Percentiles rank a stretch among this genome's conserved stretches.
Conservation (phyloP, 2,888 invertebrate species). For the Mystacides longicornis region DNA sequence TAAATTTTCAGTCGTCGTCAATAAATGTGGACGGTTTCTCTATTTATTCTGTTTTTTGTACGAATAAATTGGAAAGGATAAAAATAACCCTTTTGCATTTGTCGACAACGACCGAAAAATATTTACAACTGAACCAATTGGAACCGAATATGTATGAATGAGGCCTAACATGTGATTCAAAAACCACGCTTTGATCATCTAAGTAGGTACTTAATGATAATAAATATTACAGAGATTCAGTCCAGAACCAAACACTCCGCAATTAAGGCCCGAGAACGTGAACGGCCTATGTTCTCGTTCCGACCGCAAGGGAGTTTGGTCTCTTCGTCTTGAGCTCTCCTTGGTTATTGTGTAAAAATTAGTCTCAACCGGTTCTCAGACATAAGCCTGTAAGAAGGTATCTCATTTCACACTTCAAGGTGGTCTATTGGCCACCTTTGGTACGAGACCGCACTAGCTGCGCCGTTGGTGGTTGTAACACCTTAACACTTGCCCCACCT, state of each 20-base stretch:
- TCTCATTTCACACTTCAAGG: constrained; percentile 16
- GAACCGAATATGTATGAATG: too few relatives aligned
- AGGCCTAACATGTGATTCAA: constrained; percentile 2
- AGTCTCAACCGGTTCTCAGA: not conserved
- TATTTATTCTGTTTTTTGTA: too few relatives aligned
- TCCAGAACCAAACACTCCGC: constrained; percentile 16
- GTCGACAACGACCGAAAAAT: too few relatives aligned
- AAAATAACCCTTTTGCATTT: too few relatives aligned
- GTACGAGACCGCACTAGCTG: constrained; percentile 14
- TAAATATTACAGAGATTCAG: constrained; percentile 14
- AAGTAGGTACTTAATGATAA: not conserved
- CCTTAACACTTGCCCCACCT: constrained; percentile 11
- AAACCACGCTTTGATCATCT: not conserved
- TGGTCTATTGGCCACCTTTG: constrained; percentile 18
- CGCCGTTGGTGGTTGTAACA: constrained; percentile 7
- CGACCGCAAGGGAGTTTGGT: not conserved
- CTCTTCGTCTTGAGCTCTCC: not conserved
- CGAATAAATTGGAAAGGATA: too few relatives aligned
- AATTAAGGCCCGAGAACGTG: constrained; percentile 5
- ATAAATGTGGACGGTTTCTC: too few relatives aligned
- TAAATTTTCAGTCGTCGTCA: too few relatives aligned
- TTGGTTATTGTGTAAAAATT: not conserved
- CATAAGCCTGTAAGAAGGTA: not conserved
- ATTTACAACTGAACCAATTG: too few relatives aligned
- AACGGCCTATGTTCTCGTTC: not conserved